A percentile compares a stretch with the other conserved stretches of the same genome.
phyloP scores from a whole-genome alignment of 2,113 vertebrate species.

The Maccullochella peelii region DNA sequence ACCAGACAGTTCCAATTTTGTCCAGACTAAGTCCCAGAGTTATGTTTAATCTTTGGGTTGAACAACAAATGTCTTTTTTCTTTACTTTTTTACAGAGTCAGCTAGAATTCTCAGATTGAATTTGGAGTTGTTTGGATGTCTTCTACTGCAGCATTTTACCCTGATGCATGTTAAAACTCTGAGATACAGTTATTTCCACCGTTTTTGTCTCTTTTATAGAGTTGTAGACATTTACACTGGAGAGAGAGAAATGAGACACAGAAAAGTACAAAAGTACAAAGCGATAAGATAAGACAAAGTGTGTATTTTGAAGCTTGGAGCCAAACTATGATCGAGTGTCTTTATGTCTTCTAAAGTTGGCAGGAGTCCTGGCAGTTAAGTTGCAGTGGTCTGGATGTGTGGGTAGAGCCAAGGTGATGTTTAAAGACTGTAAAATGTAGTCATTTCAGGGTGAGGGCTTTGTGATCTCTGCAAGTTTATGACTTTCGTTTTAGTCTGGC shows the following conservation, averaged over 20 bases:
- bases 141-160: conserved; percentile 12
- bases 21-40: background rate
- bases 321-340: conserved; percentile 9
- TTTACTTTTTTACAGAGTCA: background rate
- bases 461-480: conserved; percentile 34
- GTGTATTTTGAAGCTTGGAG: conserved; percentile 24
- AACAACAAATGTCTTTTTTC: background rate
- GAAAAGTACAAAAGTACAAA: background rate
- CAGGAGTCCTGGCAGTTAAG: conserved; percentile 4
- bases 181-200: conserved; percentile 5
- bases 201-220: background rate
- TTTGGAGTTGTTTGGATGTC: background rate
- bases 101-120: background rate
- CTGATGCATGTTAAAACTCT: conserved; percentile 6
- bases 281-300: conserved; percentile 19
- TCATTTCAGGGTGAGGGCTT: conserved; percentile 57
- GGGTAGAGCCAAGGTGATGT: conserved; percentile 40
- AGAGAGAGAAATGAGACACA: background rate
- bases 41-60: conserved; percentile 25
- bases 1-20: conserved; percentile 9
- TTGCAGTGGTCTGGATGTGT: conserved; percentile 20
- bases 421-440: conserved; percentile 36
- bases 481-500: background rate
- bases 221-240: background rate
- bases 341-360: conserved; percentile 28